Evolutionary conservation across 2,113 vertebrate genomes (phyloP), one percentile per base, ranked within the genome.

Genomic region (Entomyzon cyanotis): DNA sequence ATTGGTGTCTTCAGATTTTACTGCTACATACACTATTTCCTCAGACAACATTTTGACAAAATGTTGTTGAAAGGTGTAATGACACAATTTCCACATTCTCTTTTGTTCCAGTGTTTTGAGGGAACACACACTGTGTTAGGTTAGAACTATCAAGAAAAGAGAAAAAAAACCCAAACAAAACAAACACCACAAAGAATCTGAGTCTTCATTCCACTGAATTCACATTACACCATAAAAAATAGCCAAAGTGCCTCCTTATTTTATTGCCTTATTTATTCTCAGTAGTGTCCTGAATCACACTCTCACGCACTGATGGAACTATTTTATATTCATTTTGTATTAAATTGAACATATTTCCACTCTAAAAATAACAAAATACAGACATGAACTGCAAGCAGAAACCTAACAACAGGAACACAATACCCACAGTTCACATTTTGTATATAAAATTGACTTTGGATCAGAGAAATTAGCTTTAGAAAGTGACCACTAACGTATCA

Each of bases 241-340:
- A 85, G 4, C 9, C 5, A 27, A 55, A 94, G 71, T 94, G 5
- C 2, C n/a, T 83, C 7, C 79, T 93, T 39, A 53, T 84, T 95
- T 85, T 21, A 86, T 63, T 92, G 37, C 22, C 23, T 77, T 81
- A 30, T 83, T 96, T 95, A 70, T 94, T 95, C 13, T 70, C 39
- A 79, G 10, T 69, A 78, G 23, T 35, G 16, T 69, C 25, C 35
- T 55, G 35, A 95, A 81, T 89, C 93, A 93, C 47, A 62, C 25
- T 13, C n/a, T 35, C 39, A 18, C 37, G 56, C 4, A 64, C 22
- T 50, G 63, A 85, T 74, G 18, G 37, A 81, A 84, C 31, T 84
- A 56, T 9, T 92, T 89, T 30, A 42, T 87, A 65, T 24, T 33
- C 5, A 88, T 86, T 95, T 95, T 78, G 53, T 8, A 87, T 42